Base-by-base conservation (phyloP, 2,888 invertebrate species). In the Epicampocera succincta region DNA sequence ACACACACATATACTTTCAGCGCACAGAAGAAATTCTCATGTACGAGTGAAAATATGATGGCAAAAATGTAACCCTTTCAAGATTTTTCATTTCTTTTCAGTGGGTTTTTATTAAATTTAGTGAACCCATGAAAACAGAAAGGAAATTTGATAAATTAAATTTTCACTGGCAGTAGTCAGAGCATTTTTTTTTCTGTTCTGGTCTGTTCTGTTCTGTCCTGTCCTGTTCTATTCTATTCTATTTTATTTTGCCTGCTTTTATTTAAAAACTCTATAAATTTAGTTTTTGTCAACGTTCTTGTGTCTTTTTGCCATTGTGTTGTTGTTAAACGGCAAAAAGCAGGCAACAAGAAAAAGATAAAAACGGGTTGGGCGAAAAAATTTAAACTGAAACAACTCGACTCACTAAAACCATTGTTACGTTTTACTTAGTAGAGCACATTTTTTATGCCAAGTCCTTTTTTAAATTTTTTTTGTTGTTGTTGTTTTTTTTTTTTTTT, bases 81-180 rank as follows among this genome's bases (percentile, higher is more conserved):
- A 29, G 13, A 19, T 46, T 38, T 21, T 46, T 38, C 25, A 6
- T 4, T 65, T 71, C 15, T 25, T 42, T 25, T 1, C 15, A 15
- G 21, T 42, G 40, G 13, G 5, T 65, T 66, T 72, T 52, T 78
- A 82, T 78, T 82, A 78, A 78, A 78, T 77, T 82, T 71, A 65
- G 25, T 72, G 65, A 60, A 75, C 65, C 65, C 60, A 71, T 60
- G 75, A 46, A 73, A 73, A 54, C 46, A 29, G 46, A 65, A 71
- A 71, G 82, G 78, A 82, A 82, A 78, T 82, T 82, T 82, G 74
- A 74, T 78, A 78, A 82, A 82, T 82, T 82, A 78, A 82, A 82
- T 78, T 82, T 82, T 78, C 69, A 61, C 69, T 48, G 63, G 63
- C 44, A 77, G 63, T 73, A 73, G 76, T 66, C 60, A 54, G 21